Evolutionary conservation across 2,888 invertebrate species (phyloP), one percentile per base, ranked within the genome.

Genomic region (Philereme vetulata): DNA sequence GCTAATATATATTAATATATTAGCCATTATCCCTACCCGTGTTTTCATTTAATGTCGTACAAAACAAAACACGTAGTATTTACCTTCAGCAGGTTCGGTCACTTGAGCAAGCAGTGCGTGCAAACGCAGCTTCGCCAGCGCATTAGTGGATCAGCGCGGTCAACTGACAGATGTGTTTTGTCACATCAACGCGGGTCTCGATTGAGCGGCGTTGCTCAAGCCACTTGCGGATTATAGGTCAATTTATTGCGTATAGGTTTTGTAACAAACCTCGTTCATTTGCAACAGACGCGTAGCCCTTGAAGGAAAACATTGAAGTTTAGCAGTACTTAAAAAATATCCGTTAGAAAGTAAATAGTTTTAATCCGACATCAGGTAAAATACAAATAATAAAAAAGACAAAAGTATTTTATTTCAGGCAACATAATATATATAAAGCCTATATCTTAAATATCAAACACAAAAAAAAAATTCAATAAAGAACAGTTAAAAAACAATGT

Each of bases 81-180:
- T 21, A 21, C 21, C 21, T 21, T 21, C 21, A 21, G 21, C 21
- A 21, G 21, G 21, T 21, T 21, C 21, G 51, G 51, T 32, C 6
- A 36, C 34, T 56, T 9, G 36, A 38, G 53, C 32, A 11, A n/a
- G 36, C 50, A 47, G 38, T 47, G 54, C 48, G 52, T 56, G 40
- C 61, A 67, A 84, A 80, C 76, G 72, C 51, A 62, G 76, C 82
- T 69, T 59, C 36, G 32, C 62, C 60, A 69, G 62, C 62, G 53
- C 62, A 62, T 74, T 81, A 85, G 78, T 85, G 77, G 84, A 79
- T 77, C 85, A 80, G 40, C 6, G 75, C 71, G 82, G 81, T 82
- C 79, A 80, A 71, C 74, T 82, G 86, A 86, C 82, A 77, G 82
- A 86, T 84, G 78, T 82, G 82, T 82, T 82, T 83, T 84, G 85